These are phyloP conservation scores for Epinephelus moara DNA, from an alignment of 2,113 vertebrate species.

Conservation along the genomic window DNA sequence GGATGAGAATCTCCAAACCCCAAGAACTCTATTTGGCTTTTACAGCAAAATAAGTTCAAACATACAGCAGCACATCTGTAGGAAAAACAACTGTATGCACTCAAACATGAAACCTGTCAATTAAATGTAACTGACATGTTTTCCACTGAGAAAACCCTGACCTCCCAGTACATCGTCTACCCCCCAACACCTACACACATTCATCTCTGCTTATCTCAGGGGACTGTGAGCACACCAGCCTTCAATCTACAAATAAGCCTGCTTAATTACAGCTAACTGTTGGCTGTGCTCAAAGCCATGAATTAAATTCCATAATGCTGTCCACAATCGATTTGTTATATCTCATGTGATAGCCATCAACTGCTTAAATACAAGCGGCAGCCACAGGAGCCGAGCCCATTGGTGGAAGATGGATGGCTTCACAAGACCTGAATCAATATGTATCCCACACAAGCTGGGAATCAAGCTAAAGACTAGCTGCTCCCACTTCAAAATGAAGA, in stretches of 20 bases:
- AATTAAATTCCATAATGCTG: slow-evolving; percentile 64
- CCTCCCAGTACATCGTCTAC: slow-evolving; percentile 14
- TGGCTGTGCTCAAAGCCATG: slow-evolving; percentile 47
- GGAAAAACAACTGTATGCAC: slow-evolving; percentile 9
- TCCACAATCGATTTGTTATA: slow-evolving; percentile 61
- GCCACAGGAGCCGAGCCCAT: slow-evolving; percentile 18
- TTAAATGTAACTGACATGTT: slow-evolving; percentile 63
- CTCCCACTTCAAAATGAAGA: slow-evolving; percentile 20
- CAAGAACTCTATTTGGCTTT: slow-evolving; percentile 13
- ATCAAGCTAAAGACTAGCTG: slow-evolving; percentile 22
- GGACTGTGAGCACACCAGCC: slow-evolving; percentile 50
- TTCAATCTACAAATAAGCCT: slow-evolving; percentile 59
- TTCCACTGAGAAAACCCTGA: slow-evolving; percentile 53
- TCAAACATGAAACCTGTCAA: slow-evolving; percentile 48
- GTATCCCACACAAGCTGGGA: slow-evolving; percentile 35
- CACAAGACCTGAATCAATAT: slow-evolving; percentile 61
- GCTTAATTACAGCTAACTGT: slow-evolving; percentile 65
- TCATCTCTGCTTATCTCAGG: slow-evolving; percentile 49
- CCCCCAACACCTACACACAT: slow-evolving; percentile 47
- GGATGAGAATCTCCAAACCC: neutral
- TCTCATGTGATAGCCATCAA: slow-evolving; percentile 64
- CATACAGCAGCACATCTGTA: slow-evolving; percentile 17
- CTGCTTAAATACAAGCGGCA: slow-evolving; percentile 51
- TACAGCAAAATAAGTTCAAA: neutral
- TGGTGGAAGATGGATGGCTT: slow-evolving; percentile 61